phyloP scores from a whole-genome alignment of 2,888 invertebrate species.

The Reticulitermes lucifugus region DNA sequence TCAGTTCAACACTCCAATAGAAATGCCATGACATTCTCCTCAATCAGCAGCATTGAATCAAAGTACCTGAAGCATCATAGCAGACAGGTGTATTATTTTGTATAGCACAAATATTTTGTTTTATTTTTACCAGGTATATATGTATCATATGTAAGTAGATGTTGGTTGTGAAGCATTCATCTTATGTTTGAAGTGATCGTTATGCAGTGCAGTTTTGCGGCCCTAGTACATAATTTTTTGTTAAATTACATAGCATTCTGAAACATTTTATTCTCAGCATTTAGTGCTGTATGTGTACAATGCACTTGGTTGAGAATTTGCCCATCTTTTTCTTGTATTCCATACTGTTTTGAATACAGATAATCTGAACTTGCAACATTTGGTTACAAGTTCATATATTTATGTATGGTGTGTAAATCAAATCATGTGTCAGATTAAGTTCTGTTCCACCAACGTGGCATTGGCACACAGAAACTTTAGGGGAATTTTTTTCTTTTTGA shows the following conservation, averaged over 20 bases:
- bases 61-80: constrained; percentile 19
- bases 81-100: constrained; percentile 18
- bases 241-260: not conserved
- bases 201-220: not conserved
- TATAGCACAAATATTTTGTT: not conserved
- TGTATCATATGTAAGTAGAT: constrained; percentile 22
- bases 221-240: not conserved
- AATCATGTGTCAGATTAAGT: not conserved
- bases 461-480: not conserved
- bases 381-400: not conserved
- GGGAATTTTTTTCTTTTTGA: not conserved
- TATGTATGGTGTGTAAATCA: not conserved
- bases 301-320: not conserved
- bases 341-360: not conserved
- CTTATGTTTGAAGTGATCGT: not conserved
- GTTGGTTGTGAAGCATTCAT: not conserved
- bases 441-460: not conserved
- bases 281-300: not conserved
- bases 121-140: constrained; percentile 8
- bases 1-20: constrained; percentile 59
- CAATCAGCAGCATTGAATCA: constrained; percentile 1
- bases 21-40: constrained; percentile 32
- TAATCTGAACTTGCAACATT: not conserved
- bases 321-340: not conserved
- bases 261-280: not conserved